Conservation (phyloP, 2,113 vertebrate species). For the Salvelinus namaycush region DNA sequence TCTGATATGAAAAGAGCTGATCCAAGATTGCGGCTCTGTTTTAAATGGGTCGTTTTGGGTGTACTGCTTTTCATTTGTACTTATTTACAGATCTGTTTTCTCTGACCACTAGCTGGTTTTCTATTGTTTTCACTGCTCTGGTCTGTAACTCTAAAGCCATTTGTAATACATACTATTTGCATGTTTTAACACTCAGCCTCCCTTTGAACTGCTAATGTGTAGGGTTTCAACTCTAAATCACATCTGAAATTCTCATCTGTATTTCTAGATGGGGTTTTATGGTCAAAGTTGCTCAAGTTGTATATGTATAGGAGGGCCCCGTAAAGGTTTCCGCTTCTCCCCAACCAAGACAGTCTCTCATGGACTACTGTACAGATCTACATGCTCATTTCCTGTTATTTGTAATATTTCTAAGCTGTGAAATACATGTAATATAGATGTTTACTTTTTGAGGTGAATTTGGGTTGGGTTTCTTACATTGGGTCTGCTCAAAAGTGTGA, state of each 20-base stretch:
- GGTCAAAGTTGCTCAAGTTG: constrained; percentile 14
- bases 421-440: constrained; percentile 66
- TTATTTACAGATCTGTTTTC: constrained; percentile 46
- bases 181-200: constrained; percentile 30
- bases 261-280: constrained; percentile 23
- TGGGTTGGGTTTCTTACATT: constrained; percentile 1
- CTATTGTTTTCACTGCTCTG: constrained; percentile 8
- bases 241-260: constrained; percentile 17
- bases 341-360: constrained; percentile 2
- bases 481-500: constrained; percentile 2
- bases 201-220: not conserved
- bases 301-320: constrained; percentile 19
- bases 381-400: constrained; percentile 34
- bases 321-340: constrained; percentile 4
- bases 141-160: constrained; percentile 33
- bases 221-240: not conserved
- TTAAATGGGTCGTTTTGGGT: constrained; percentile 66
- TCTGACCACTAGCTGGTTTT: constrained; percentile 19
- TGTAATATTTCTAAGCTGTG: constrained; percentile 71
- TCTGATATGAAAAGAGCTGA: not conserved
- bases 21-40: constrained; percentile 23
- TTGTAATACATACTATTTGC: constrained; percentile 52
- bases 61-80: constrained; percentile 73
- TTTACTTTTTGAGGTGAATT: constrained; percentile 33
- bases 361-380: constrained; percentile 53